Evolutionary conservation across 2,113 vertebrate genomes (phyloP).

Genomic region (Xiphias gladius): DNA sequence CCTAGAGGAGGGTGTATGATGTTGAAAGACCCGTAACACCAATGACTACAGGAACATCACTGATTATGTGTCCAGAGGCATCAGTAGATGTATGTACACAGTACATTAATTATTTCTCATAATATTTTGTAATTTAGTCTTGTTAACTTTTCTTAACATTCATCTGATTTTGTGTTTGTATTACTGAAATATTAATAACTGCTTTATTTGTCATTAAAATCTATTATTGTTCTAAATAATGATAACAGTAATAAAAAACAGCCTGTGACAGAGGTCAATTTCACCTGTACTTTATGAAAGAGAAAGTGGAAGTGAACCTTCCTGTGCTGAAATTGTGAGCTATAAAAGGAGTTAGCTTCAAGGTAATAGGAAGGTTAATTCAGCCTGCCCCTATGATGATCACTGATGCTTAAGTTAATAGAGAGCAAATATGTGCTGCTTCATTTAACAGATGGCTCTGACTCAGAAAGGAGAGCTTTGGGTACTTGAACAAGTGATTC

Average conservation of each 20-base stretch:
- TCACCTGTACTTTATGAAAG: conserved; percentile 11
- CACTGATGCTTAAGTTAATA: conserved; percentile 83
- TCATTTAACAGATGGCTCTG: conserved; percentile 81
- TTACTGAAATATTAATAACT: conserved; percentile 3
- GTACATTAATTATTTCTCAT: neutral
- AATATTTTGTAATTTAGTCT: neutral
- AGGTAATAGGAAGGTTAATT: conserved; percentile 85
- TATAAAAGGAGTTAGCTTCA: conserved; percentile 79
- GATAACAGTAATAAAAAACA: neutral
- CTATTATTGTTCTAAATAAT: neutral
- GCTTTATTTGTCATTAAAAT: neutral
- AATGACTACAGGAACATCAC: too few species aligned
- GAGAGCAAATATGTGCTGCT: conserved; percentile 84
- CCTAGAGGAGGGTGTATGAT: too few species aligned
- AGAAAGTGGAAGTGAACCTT: conserved; percentile 49
- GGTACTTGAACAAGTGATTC: conserved; percentile 81
- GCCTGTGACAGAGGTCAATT: conserved; percentile 32
- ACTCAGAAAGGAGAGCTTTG: conserved; percentile 77
- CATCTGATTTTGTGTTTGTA: too few species aligned
- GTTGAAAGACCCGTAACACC: too few species aligned
- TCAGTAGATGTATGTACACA: too few species aligned
- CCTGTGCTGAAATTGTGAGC: conserved; percentile 63
- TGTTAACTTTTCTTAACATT: neutral
- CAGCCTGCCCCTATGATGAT: conserved; percentile 79
- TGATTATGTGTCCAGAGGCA: too few species aligned